Evolutionary conservation across 2,113 vertebrate genomes (phyloP), one percentile per base, ranked within the genome.

Genomic region (Hippopotamus amphibius): DNA sequence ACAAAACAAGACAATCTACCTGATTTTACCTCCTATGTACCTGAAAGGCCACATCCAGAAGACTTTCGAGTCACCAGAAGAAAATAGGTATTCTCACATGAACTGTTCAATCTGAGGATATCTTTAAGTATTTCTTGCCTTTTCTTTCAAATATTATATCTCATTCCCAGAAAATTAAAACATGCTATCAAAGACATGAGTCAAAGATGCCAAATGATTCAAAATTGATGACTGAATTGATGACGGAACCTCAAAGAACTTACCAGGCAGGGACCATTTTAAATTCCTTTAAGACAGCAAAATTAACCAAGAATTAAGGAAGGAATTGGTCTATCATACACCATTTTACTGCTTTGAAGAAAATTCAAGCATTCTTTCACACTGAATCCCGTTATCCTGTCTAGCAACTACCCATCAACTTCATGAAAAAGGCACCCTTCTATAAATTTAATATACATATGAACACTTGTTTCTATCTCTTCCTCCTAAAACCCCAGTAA

Each of bases 231-330:
- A 65, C 50, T 86, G 21, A 81, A 86, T 55, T 28, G 48, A 88
- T 69, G 30, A 65, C 50, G 82, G 21, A 81, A 11, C 14, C 80
- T 90, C 69, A 69, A 83, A 10, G 5, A 88, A 28, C 37, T 30
- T 50, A 48, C 19, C 30, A 61, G 41, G 28, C 48, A 79, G 68
- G 48, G 41, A 48, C 48, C n/a, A 43, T 43, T 53, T 66, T 13
- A 88, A 91, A 92, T 79, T 66, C 71, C 81, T 88, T 63, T 43
- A 76, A 68, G 30, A 16, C 63, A 92, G 59, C 66, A 82, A 71
- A 55, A 50, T 65, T 93, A 97, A 82, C 30, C 9, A 90, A 72
- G 21, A 89, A 85, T 59, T 59, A 77, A 85, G 59, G n/a, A 81
- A 83, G 10, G 21, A 81, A n/a, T 16, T 55, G 26, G 33, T 41